Conservation (phyloP, 2,888 invertebrate species). For the Biston betularia region DNA sequence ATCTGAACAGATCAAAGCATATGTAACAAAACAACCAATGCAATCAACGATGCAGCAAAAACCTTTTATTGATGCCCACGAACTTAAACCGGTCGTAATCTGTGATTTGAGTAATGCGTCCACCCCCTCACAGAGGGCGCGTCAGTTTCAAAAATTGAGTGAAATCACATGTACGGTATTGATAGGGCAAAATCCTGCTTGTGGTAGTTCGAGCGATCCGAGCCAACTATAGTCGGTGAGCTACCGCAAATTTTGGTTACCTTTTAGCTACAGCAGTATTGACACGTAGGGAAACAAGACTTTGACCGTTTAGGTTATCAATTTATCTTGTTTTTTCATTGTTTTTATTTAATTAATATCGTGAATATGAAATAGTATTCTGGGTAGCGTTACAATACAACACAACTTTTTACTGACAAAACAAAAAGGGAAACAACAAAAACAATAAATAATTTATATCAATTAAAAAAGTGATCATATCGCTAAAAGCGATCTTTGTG, state of each 20-base stretch:
- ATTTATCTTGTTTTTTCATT: too few relatives aligned
- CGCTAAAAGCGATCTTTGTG: too few relatives aligned
- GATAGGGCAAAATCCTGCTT: slow-evolving; percentile 68
- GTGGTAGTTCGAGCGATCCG: slow-evolving; percentile 52
- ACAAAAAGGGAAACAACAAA: too few relatives aligned
- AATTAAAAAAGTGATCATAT: too few relatives aligned
- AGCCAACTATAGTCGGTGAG: slow-evolving; percentile 34
- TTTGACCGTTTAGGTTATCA: too few relatives aligned
- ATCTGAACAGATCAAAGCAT: not conserved
- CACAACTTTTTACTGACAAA: too few relatives aligned
- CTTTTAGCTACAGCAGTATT: not conserved
- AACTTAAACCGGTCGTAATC: slow-evolving; percentile 61
- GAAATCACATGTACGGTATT: slow-evolving; percentile 83
- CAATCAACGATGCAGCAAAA: slow-evolving; percentile 45
- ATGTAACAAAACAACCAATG: slow-evolving; percentile 31
- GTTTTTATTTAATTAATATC: too few relatives aligned
- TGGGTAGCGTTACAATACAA: too few relatives aligned
- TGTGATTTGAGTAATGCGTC: slow-evolving; percentile 74
- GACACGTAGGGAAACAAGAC: not conserved
- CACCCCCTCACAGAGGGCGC: slow-evolving; percentile 69
- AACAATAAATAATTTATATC: too few relatives aligned
- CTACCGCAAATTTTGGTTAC: not conserved
- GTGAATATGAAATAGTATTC: too few relatives aligned
- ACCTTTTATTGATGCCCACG: slow-evolving; percentile 51
- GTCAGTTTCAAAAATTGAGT: slow-evolving; percentile 85